Evolutionary conservation across 2,888 invertebrate species (phyloP).

Genomic region (Lomographa bimaculata): DNA sequence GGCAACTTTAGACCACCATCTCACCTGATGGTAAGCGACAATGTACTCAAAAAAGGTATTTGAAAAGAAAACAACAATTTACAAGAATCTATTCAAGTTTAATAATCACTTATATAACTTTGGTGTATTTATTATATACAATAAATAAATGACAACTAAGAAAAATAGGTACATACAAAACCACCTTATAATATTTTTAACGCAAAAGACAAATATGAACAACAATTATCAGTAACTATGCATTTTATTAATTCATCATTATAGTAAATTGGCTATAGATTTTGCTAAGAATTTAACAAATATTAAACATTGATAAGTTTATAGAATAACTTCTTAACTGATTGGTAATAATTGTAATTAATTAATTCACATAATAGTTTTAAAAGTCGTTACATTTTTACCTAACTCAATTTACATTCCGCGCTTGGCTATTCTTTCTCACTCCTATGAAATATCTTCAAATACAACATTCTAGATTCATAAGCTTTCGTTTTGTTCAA

Average conservation of each 20-base stretch:
- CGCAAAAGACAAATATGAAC: conserved; percentile 30
- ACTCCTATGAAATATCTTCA: conserved; percentile 6
- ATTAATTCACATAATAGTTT: too few species aligned
- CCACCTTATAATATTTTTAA: conserved; percentile 49
- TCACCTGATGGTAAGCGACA: too few species aligned
- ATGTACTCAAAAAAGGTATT: too few species aligned
- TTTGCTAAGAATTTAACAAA: conserved; percentile 53
- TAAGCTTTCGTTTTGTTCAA: conserved; percentile 9
- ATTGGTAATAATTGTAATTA: too few species aligned
- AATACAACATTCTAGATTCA: conserved; percentile 8
- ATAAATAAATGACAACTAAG: conserved; percentile 74
- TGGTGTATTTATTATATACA: conserved; percentile 81
- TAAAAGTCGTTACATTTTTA: too few species aligned
- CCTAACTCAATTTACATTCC: too few species aligned
- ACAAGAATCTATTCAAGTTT: conserved; percentile 77
- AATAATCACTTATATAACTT: conserved; percentile 80
- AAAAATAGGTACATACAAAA: conserved; percentile 63
- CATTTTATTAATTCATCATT: conserved; percentile 33
- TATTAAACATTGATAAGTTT: conserved; percentile 23
- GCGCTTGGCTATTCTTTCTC: too few species aligned
- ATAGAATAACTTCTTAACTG: too few species aligned
- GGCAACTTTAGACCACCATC: too few species aligned
- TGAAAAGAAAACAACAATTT: conserved; percentile 59
- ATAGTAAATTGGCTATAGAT: conserved; percentile 53
- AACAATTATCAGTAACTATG: conserved; percentile 34